phyloP scores from a whole-genome alignment of 2,113 vertebrate genomes.

The Scopus umbretta region DNA sequence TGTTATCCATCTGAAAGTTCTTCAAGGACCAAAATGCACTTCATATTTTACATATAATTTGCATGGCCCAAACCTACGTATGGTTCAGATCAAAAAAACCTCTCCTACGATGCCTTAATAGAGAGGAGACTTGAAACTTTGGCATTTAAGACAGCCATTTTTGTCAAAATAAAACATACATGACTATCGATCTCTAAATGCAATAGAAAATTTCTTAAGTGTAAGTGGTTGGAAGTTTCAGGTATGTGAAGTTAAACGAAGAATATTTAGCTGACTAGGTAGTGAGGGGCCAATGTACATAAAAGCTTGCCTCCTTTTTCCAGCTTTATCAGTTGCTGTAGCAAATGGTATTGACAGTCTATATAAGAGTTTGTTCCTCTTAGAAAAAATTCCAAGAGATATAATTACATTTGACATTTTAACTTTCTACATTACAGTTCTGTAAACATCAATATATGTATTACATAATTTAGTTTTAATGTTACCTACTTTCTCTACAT shows the following conservation, averaged over 20 bases:
- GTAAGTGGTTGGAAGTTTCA: background rate
- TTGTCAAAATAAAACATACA: background rate
- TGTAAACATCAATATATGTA: background rate
- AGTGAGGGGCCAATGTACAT: background rate
- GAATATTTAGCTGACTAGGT: background rate
- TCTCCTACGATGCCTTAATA: too few relatives aligned
- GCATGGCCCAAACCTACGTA: background rate
- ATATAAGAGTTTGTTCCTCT: background rate
- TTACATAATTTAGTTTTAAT: background rate
- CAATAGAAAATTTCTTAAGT: background rate
- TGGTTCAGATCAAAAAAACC: background rate
- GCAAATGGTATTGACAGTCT: background rate
- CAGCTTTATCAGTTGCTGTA: background rate
- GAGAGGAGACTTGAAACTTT: background rate
- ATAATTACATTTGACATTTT: background rate
- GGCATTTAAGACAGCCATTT: background rate
- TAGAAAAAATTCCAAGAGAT: background rate
- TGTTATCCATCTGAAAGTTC: background rate
- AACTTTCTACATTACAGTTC: background rate
- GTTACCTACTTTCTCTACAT: background rate
- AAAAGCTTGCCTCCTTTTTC: background rate
- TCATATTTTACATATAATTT: background rate
- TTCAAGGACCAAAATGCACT: background rate
- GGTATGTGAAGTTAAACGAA: background rate
- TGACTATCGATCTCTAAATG: background rate